A percentile compares a stretch with the other conserved stretches of the same genome.
phyloP scores from a whole-genome alignment of 2,113 vertebrate genomes.

The Platycercus adscitus region DNA sequence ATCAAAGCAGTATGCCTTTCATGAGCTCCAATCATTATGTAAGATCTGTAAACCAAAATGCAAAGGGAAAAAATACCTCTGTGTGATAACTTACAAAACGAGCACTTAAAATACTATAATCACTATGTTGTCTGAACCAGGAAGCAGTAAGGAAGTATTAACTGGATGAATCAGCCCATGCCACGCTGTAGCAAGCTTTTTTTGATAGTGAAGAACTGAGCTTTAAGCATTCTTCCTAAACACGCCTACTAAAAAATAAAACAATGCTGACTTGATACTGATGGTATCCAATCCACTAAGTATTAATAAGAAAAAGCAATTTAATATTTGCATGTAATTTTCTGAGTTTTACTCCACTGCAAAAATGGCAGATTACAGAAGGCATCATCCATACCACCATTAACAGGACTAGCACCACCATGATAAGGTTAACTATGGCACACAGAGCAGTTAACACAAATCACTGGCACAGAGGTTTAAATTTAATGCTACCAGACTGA shows the following conservation, averaged over 20 bases:
- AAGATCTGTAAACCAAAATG: conserved; percentile 75
- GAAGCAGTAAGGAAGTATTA: conserved; percentile 39
- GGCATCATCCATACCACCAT: background rate
- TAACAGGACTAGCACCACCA: background rate
- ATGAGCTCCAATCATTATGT: conserved; percentile 76
- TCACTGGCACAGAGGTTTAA: background rate
- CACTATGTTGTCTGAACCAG: conserved; percentile 5
- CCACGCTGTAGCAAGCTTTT: background rate
- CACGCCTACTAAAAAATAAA: background rate
- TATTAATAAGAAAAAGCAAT: background rate
- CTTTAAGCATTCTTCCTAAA: background rate
- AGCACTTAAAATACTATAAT: conserved; percentile 37
- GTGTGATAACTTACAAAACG: conserved; percentile 55
- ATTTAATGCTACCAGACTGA: background rate
- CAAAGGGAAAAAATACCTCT: conserved; percentile 36
- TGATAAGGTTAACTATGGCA: background rate
- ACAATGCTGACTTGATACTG: background rate
- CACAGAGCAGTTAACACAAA: background rate
- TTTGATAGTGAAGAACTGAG: background rate
- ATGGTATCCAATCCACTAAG: background rate
- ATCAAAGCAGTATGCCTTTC: conserved; percentile 89
- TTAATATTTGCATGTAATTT: background rate
- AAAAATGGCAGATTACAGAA: background rate
- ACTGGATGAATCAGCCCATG: background rate
- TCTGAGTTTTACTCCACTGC: background rate